These are phyloP conservation scores for Donacobius atricapilla DNA, from an alignment of 2,113 vertebrate genomes.

Conservation along the genomic window DNA sequence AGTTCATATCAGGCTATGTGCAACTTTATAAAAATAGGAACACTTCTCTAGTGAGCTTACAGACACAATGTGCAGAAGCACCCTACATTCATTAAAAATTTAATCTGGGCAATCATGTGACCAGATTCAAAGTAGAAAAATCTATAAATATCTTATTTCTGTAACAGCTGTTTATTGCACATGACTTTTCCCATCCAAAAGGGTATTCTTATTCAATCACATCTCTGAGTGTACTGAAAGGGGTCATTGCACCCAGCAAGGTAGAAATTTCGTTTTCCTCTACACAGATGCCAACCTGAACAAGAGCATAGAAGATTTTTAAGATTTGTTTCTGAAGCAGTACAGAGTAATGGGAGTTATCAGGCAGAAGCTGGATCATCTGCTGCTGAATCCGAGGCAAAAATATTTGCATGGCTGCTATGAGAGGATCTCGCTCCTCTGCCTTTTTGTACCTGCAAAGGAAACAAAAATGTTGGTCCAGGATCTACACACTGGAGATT, in stretches of 20 bases:
- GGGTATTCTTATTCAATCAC: not conserved
- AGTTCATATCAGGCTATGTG: not conserved
- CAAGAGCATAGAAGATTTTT: constrained; percentile 95
- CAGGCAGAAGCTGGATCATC: constrained; percentile 85
- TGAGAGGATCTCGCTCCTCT: constrained; percentile 89
- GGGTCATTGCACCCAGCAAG: not conserved
- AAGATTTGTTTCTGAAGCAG: constrained; percentile 97
- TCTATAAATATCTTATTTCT: not conserved
- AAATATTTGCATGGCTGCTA: constrained; percentile 97
- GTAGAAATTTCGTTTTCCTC: not conserved
- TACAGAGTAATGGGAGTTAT: constrained; percentile 89
- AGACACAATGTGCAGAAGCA: not conserved
- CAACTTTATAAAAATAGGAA: not conserved
- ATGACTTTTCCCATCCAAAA: not conserved
- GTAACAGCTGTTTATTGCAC: not conserved
- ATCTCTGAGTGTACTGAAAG: not conserved
- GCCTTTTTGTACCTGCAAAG: constrained; percentile 88
- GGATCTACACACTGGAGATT: not conserved
- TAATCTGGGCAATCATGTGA: not conserved
- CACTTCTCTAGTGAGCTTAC: not conserved
- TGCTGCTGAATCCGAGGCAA: constrained; percentile 92
- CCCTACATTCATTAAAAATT: not conserved
- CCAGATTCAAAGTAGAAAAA: not conserved
- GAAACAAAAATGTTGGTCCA: constrained; percentile 28
- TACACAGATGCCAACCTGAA: constrained; percentile 81